A percentile compares a stretch with the other conserved stretches of the same genome.
Evolutionary conservation across 2,113 vertebrate genomes (phyloP).

Genomic region (Emydura subglobosa): DNA sequence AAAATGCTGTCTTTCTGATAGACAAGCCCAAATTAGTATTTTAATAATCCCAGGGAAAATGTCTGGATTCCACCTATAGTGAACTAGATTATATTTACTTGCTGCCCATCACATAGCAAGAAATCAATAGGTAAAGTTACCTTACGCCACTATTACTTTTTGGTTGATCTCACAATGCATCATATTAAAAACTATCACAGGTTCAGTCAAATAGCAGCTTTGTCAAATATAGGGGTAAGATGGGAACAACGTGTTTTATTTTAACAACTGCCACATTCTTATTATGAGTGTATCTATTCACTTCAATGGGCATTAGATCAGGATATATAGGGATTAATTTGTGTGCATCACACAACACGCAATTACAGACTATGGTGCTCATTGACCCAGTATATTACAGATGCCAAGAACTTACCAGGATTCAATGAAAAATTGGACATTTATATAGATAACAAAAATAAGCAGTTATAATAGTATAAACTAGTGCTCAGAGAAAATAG

Average conservation of each 20-base stretch:
- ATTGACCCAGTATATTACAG: not conserved
- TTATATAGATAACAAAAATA: not conserved
- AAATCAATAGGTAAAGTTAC: not conserved
- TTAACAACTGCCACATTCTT: not conserved
- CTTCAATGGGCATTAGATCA: not conserved
- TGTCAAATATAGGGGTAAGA: not conserved
- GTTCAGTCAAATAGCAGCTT: not conserved
- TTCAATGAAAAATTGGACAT: not conserved
- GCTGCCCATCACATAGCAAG: not conserved
- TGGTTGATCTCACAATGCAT: too few relatives aligned
- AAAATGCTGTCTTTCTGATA: not conserved
- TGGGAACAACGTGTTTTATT: not conserved
- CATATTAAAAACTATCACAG: not conserved
- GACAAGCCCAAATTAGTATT: not conserved
- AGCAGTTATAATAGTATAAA: too few relatives aligned
- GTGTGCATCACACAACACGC: not conserved
- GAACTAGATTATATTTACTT: not conserved
- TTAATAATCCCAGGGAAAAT: not conserved
- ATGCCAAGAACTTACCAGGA: not conserved
- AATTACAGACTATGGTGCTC: not conserved
- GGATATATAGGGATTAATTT: not conserved
- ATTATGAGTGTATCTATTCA: not conserved
- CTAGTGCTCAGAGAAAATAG: too few relatives aligned
- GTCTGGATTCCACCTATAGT: not conserved
- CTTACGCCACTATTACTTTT: not conserved